These are phyloP conservation scores for Barbus barbus DNA, from an alignment of 2,113 vertebrate species.

Conservation along the genomic window DNA sequence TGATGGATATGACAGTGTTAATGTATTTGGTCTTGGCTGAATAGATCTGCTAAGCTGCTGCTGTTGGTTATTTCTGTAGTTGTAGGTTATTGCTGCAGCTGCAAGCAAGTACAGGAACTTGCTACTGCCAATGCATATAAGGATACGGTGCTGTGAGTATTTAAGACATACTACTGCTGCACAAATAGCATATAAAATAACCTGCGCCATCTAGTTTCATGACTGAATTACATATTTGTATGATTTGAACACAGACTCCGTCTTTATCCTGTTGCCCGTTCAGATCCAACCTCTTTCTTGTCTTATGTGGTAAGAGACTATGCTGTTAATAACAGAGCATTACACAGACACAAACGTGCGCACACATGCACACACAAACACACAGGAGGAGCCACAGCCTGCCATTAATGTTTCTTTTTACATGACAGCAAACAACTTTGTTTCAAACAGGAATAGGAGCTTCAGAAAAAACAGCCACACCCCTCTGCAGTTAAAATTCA, in stretches of 20 bases:
- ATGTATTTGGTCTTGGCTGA: too few relatives aligned
- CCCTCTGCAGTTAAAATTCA: neutral
- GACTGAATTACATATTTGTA: too few relatives aligned
- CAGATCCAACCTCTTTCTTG: neutral
- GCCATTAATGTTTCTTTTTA: neutral
- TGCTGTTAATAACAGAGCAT: neutral
- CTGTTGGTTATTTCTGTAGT: too few relatives aligned
- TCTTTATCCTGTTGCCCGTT: neutral
- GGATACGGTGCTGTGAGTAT: too few relatives aligned
- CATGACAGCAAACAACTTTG: neutral
- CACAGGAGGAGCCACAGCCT: neutral
- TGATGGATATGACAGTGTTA: too few relatives aligned
- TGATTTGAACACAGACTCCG: neutral
- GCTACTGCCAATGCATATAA: too few relatives aligned
- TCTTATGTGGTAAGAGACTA: neutral
- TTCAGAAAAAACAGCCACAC: neutral
- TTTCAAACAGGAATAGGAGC: neutral
- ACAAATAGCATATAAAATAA: too few relatives aligned
- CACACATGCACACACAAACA: constrained; percentile 17
- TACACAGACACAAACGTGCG: neutral
- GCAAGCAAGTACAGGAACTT: too few relatives aligned
- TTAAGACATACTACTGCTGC: too few relatives aligned
- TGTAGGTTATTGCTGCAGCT: too few relatives aligned
- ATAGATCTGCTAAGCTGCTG: too few relatives aligned
- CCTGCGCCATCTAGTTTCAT: too few relatives aligned